Evolutionary conservation across 2,888 invertebrate genomes (phyloP), one percentile per base, ranked within the genome.

Genomic region (Physocephala rufipes): DNA sequence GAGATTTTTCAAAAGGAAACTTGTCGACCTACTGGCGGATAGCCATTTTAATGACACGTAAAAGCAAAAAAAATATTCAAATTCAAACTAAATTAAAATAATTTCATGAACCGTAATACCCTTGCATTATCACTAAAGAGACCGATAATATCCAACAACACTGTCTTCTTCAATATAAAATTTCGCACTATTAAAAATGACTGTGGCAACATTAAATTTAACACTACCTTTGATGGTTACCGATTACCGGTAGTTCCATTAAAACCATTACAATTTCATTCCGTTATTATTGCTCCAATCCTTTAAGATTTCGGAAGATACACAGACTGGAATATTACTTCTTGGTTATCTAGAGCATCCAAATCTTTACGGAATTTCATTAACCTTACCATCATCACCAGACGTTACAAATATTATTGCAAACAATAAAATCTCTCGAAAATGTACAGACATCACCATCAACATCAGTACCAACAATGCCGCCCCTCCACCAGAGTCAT

Each of bases 121-220:
- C 36, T 36, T 4, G 5, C 36, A 9, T 9, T 36, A 36, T 9
- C 4, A 9, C 36, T 13, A 24, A 9, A n/a, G 2, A 21, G 15
- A 53, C 12, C 15, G 24, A 53, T n/a, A 53, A 53, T 1, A n/a
- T 21, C 53, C 21, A 24, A 3, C 49, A 53, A n/a, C 19, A 19
- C 12, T 12, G 12, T 21, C 24, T 53, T 1, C 16, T 9, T 13
- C n/a, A 7, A n/a, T n/a, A n/a, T n/a, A 53, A 53, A n/a, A 1
- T 21, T 19, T 49, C 12, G 53, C 53, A n/a, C 53, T 21, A 53
- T 53, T 53, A 53, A 53, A 53, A 53, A 21, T 21, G 19, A 53
- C 19, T 53, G 53, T 12, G 19, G 19, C 15, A 53, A 21, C 53
- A 53, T 53, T 53, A 53, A 49, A 53, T 53, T 53, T 21, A 53